These are phyloP conservation scores for Amazona vittata DNA, from an alignment of 2,113 vertebrate species.

Conservation along the genomic window DNA sequence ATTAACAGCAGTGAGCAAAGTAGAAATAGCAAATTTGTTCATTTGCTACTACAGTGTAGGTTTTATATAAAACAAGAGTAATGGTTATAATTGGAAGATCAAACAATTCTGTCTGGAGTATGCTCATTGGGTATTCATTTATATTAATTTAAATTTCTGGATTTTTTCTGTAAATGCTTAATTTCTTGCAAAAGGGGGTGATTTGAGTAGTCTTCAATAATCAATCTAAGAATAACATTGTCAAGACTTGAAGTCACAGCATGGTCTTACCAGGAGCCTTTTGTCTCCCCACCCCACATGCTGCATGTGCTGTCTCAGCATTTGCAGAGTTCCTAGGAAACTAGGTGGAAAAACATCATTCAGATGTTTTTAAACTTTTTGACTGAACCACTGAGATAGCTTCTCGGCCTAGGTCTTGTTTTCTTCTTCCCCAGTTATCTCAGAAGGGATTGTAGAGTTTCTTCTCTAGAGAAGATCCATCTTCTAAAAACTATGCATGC, in stretches of 20 bases:
- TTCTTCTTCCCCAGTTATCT: not conserved
- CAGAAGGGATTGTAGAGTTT: not conserved
- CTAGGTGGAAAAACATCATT: not conserved
- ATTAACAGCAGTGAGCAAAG: not conserved
- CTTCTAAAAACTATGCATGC: not conserved
- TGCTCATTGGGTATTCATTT: not conserved
- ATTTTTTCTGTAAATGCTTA: not conserved
- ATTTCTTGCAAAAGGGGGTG: not conserved
- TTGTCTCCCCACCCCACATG: fast-evolving
- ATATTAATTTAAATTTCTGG: not conserved
- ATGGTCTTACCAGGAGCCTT: not conserved
- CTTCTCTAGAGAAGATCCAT: not conserved
- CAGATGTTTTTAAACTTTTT: not conserved
- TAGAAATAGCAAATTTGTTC: not conserved
- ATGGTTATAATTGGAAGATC: not conserved
- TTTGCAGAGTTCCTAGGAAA: not conserved
- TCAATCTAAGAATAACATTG: no score
- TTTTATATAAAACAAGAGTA: not conserved
- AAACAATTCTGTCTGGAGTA: not conserved
- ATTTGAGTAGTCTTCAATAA: not conserved
- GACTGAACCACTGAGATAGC: not conserved
- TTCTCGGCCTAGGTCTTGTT: not conserved
- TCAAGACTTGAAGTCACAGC: not conserved
- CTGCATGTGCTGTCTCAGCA: not conserved
- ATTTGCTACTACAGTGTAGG: not conserved